Base-by-base conservation (phyloP, 2,888 invertebrate species). In the Andricus curvator region DNA sequence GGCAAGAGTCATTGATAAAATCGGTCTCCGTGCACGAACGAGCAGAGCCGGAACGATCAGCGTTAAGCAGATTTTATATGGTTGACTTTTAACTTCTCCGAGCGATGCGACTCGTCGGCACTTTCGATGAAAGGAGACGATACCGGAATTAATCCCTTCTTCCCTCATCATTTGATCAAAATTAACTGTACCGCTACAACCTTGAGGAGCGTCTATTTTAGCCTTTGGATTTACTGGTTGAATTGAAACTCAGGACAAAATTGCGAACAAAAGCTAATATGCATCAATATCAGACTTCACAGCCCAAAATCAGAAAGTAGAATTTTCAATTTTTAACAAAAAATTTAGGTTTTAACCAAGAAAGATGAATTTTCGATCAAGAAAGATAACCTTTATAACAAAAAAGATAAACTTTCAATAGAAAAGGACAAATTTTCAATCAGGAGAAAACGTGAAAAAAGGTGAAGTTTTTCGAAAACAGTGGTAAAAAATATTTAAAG, bases 1-100 rank as follows among this genome's bases (percentile, higher is more conserved):
- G 83, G 80, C 81, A 74, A 78, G 83, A 82, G 64, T 64, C 65
- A 76, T 82, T 77, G 83, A 85, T 83, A 82, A 82, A 80, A 84
- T 85, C 85, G 80, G 82, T 79, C 83, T 84, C 80, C 82, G 82
- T 84, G 82, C 70, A 80, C 74, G 83, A 80, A 77, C 81, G 78
- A 62, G 60, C 82, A 84, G 74, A 82, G 82, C 84, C 79, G 83
- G 81, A 84, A 85, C 85, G 86, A 83, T 84, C 81, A 82, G 83
- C 77, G 80, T 85, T 85, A 85, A 83, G 82, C 83, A 81, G 83
- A 86, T 87, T 87, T 86, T 84, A 83, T 83, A 83, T 80, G 82
- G 82, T 84, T 84, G 83, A 85, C 82, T 83, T 84, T 84, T 83
- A 83, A 74, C 74, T 74, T 74, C 74, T 56, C 74, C n/a, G n/a